These are phyloP conservation scores for Neria commutata DNA, from an alignment of 2,888 invertebrate species.

Conservation along the genomic window DNA sequence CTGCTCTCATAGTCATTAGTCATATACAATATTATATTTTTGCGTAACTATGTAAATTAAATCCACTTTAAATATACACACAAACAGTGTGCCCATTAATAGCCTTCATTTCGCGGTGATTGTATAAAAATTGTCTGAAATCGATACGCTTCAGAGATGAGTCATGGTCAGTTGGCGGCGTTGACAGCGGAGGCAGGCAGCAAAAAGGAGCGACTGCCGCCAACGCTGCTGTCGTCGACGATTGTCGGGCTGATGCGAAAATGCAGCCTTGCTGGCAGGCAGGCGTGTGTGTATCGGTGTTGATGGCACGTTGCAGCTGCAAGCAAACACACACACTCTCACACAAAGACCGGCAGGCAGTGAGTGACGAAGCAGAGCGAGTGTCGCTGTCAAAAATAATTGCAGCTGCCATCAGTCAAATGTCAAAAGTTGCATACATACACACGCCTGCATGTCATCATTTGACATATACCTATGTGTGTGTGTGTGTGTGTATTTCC, in stretches of 20 bases:
- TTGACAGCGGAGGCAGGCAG: too few relatives aligned
- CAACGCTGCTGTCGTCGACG: neutral
- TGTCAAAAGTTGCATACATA: conserved; percentile 27
- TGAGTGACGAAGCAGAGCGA: neutral
- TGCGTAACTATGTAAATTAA: too few relatives aligned
- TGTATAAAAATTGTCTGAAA: neutral
- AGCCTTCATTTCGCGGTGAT: too few relatives aligned
- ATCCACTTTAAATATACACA: too few relatives aligned
- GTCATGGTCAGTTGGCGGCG: neutral
- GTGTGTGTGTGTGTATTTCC: conserved; percentile 1
- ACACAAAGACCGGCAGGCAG: neutral
- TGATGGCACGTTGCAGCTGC: too few relatives aligned
- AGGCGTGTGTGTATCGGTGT: neutral
- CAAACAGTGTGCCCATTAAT: too few relatives aligned
- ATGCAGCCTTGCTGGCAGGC: too few relatives aligned
- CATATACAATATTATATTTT: too few relatives aligned
- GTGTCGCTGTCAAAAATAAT: conserved; percentile 35
- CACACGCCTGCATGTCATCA: neutral
- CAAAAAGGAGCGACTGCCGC: too few relatives aligned
- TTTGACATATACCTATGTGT: neutral
- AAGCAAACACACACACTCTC: neutral
- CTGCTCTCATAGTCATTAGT: too few relatives aligned
- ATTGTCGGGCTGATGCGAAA: neutral
- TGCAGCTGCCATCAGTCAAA: conserved; percentile 34
- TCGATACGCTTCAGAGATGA: neutral